Conservation (phyloP, 2,797 vertebrate species). For the Chaetophractus vellerosus region DNA sequence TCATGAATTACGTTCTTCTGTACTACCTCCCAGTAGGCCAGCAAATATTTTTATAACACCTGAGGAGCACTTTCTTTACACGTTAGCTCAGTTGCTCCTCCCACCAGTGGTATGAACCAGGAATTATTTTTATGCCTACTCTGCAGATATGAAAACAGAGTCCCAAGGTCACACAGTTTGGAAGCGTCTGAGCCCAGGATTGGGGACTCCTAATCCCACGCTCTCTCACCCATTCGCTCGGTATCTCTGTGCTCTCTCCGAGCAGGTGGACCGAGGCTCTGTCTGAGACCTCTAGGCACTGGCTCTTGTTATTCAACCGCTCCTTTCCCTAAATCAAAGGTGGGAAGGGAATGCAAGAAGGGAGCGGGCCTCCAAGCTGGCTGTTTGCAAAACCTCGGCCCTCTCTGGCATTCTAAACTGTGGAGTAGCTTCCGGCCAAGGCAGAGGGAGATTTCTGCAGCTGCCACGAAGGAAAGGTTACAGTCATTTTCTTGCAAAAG, state of each 20-base stretch:
- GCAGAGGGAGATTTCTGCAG: neutral
- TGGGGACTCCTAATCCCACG: neutral
- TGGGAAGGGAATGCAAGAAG: neutral
- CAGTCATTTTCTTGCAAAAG: conserved; percentile 10
- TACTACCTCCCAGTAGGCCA: neutral
- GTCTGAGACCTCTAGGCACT: accelerated
- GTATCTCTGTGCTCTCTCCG: accelerated
- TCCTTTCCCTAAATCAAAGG: neutral
- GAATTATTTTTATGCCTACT: neutral
- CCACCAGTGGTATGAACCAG: neutral
- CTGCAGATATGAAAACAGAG: neutral
- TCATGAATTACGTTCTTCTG: conserved; percentile 12
- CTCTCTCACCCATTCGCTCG: neutral
- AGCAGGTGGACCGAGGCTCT: accelerated
- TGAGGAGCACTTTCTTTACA: neutral
- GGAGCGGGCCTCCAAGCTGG: neutral
- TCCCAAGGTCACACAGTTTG: neutral
- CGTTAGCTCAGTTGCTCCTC: neutral
- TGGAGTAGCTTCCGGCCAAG: neutral
- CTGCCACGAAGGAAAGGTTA: conserved; percentile 57
- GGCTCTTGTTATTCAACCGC: neutral
- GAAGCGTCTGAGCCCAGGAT: neutral
- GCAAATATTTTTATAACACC: conserved; percentile 3
- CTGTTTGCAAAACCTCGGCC: neutral
- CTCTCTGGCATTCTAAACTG: neutral